These are phyloP conservation scores for Enteromius thamalakanensis DNA, from an alignment of 2,797 vertebrate species.

Conservation along the genomic window DNA sequence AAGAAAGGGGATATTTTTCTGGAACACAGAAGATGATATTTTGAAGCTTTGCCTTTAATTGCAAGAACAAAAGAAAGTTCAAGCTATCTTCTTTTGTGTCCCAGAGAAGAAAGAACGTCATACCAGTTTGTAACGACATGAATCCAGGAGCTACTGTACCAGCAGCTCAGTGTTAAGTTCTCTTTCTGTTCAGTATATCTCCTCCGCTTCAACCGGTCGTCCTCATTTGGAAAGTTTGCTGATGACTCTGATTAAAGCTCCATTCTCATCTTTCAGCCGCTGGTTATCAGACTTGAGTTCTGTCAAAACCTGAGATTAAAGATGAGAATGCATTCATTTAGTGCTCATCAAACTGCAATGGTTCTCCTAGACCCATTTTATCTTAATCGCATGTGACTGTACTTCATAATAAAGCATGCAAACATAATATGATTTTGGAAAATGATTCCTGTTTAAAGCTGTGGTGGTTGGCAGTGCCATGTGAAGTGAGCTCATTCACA, in stretches of 20 bases:
- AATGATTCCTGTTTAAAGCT: neutral
- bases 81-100: neutral
- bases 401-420: neutral
- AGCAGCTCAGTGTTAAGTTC: neutral
- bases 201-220: slow-evolving; percentile 39
- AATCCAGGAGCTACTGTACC: neutral
- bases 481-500: slow-evolving; percentile 16
- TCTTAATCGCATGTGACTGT: neutral
- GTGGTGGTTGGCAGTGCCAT: neutral
- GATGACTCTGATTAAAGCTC: slow-evolving; percentile 97
- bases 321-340: slow-evolving; percentile 5
- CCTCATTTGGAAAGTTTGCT: slow-evolving; percentile 96
- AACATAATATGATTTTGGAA: neutral
- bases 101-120: neutral
- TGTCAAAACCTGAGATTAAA: slow-evolving; percentile 83
- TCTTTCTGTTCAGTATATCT: slow-evolving; percentile 41
- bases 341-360: neutral
- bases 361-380: neutral
- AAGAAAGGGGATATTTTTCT: neutral
- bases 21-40: neutral
- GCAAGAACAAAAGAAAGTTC: neutral
- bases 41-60: neutral
- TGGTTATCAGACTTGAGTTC: slow-evolving; percentile 98
- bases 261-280: slow-evolving; percentile 97
- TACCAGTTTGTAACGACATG: neutral